These are phyloP conservation scores for Strix occidentalis DNA, from an alignment of 2,797 vertebrate genomes.

Conservation along the genomic window DNA sequence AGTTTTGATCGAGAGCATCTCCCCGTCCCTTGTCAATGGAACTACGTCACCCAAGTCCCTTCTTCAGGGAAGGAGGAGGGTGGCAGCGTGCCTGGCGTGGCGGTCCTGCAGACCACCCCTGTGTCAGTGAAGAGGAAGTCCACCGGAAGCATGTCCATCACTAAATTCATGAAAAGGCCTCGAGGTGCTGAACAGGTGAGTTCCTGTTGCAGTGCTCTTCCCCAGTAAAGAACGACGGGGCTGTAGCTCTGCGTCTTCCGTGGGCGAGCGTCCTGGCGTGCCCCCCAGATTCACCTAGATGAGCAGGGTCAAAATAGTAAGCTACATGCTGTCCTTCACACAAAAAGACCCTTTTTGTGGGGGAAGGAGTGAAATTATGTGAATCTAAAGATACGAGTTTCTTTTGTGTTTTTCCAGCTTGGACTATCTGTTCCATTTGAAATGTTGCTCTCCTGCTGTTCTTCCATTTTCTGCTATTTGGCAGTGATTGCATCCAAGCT, in stretches of 20 bases:
- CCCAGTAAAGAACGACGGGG: fast-evolving
- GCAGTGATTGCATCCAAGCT: slow-evolving; percentile 16
- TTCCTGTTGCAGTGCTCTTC: not conserved
- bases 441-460: slow-evolving; percentile 26
- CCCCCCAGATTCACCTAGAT: not conserved
- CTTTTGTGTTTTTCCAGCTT: not conserved
- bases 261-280: fast-evolving
- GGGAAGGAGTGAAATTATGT: not conserved
- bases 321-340: not conserved
- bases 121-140: slow-evolving; percentile 85
- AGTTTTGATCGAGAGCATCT: slow-evolving; percentile 84
- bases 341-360: not conserved
- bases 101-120: not conserved
- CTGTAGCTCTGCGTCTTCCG: fast-evolving
- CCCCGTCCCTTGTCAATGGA: slow-evolving; percentile 94
- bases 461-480: slow-evolving; percentile 8
- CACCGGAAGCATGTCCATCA: slow-evolving; percentile 91
- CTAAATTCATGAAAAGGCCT: slow-evolving; percentile 93
- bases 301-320: not conserved
- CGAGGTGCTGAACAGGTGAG: slow-evolving; percentile 82
- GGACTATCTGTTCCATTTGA: not conserved
- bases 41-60: slow-evolving; percentile 85
- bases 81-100: not conserved
- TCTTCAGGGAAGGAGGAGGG: slow-evolving; percentile 74
- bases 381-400: not conserved